Base-by-base conservation (phyloP, 2,888 invertebrate species). In the Caenorhabditis sinica region DNA sequence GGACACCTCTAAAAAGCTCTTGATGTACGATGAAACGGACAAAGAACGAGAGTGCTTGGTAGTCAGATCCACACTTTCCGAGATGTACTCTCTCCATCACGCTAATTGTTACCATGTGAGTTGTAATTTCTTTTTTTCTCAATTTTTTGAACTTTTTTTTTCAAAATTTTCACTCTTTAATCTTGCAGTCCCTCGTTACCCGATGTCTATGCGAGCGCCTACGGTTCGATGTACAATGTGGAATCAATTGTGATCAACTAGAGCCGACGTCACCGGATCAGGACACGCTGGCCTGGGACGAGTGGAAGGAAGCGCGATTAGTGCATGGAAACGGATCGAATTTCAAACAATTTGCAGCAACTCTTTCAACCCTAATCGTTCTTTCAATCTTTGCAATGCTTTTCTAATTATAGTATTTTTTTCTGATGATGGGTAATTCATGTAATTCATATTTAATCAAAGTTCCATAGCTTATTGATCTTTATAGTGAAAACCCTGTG, bases 21-120 rank as follows among this genome's bases (percentile, higher is more conserved):
- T 88, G 49, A 76, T 80, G 75, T 88, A 88, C 51, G 68, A 82
- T 4, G 85, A 88, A 51, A 89, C 89, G 6, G 87, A 89, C 69
- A 83, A 83, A 76, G 88, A 88, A 15, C 75, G 89, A n/a, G 88
- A 88, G 68, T 89, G 89, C 68, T 82, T 89, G 0, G 83, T 85
- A 8, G 86, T 89, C 5, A 68, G 89, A 51, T 88, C 89, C 4
- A 84, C 85, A 36, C 79, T 89, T n/a, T 84, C 87, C 9, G 89
- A 89, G 58, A 77, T 89, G 58, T 89, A 88, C 71, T 60, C 80
- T 1, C 74, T 89, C 33, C 89, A 89, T 51, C 86, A 87, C 51
- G 61, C 74, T 65, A 82, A 89, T 72, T 89, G 89, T 30, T 86
- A 86, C 71, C 89, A 89, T 73, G 89, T 89, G 51, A 83, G 87